Conservation (phyloP, 2,888 invertebrate species). For the Slavum lentiscoides region DNA sequence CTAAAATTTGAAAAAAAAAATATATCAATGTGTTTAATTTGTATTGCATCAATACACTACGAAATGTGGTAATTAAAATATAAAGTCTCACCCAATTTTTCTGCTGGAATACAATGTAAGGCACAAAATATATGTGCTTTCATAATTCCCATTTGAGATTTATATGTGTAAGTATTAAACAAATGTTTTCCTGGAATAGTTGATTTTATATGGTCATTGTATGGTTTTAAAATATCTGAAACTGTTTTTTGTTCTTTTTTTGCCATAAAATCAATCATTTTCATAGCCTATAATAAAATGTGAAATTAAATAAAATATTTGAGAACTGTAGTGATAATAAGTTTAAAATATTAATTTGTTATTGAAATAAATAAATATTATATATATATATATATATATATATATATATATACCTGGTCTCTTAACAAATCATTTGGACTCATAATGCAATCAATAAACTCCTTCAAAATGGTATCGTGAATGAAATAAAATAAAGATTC, state of each 20-base stretch:
- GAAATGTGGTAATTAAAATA: background rate
- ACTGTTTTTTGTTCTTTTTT: background rate
- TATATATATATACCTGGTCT: constrained; percentile 12
- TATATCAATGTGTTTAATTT: background rate
- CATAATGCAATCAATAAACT: constrained; percentile 9
- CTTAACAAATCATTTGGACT: constrained; percentile 33
- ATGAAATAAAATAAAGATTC: background rate
- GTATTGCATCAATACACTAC: background rate
- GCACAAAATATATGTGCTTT: constrained; percentile 44
- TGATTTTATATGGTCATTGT: background rate
- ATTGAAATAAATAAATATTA: background rate
- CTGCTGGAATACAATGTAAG: constrained; percentile 1
- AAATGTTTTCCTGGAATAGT: constrained; percentile 27
- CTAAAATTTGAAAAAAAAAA: constrained; percentile 12
- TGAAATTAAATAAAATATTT: background rate
- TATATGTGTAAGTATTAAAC: constrained; percentile 31
- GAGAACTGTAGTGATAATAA: background rate
- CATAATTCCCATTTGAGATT: constrained; percentile 42
- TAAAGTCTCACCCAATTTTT: constrained; percentile 16
- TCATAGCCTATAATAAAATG: constrained; percentile 25
- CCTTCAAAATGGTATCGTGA: background rate
- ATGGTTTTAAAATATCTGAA: constrained; percentile 17
- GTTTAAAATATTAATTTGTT: background rate
- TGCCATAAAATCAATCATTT: constrained; percentile 10
- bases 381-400: background rate